Base-by-base conservation (phyloP, 2,797 vertebrate species). In the Tinamus major region DNA sequence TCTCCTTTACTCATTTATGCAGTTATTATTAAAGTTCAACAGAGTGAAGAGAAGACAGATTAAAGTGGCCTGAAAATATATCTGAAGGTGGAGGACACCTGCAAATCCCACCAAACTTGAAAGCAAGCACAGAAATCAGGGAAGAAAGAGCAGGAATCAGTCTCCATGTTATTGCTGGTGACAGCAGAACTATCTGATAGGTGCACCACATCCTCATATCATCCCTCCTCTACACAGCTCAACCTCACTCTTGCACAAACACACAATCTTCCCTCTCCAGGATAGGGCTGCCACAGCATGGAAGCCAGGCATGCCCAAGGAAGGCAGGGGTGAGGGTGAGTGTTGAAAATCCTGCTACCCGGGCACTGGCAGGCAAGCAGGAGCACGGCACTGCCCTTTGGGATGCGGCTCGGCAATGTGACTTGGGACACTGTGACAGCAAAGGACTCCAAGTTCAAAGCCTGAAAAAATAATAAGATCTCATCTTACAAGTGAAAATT, bases 391-490 rank as follows among this genome's bases (percentile, higher is more conserved):
- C 39, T 41, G 63, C 46, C 75, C 49, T 75, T 41, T 44, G 0
- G 0, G 79, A 65, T 2, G 5, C 2, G 35, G 63, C 51, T 67
- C n/a, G 42, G 35, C 27, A 33, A 44, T 8, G 74, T 33, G 55
- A 74, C 49, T 70, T 67, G 48, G 48, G 21, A 42, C 48, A 35
- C 0, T 4, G 49, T 3, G 79, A 9, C 20, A 69, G 18, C 0
- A 0, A 1, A 39, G 7, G 41, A 81, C 23, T 51, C 31, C 19
- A 26, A 49, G 87, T 27, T 55, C 39, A 19, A 53, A 87, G 69
- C 19, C 58, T 77, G 48, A 77, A 63, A 90, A 39, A 62, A 13
- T 88, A 42, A 4, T 27, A 64, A 74, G 49, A 82, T 44, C 48
- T 63, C 23, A 42, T 48, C 90, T 70, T 48, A 23, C 5, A 76